Base-by-base conservation (phyloP, 2,113 vertebrate species). In the Rana temporaria region DNA sequence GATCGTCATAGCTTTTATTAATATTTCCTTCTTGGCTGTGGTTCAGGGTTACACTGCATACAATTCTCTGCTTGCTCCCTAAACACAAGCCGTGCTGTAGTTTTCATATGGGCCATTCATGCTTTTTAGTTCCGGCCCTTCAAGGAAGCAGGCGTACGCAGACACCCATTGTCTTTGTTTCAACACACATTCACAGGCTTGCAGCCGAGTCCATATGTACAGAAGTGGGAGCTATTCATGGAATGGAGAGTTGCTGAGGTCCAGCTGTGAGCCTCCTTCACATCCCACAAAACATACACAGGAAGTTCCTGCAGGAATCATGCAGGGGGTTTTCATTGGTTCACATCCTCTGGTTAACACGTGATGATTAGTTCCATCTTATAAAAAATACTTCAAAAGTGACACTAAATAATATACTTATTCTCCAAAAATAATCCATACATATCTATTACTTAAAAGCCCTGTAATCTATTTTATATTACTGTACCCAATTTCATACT, bases 231-330 rank as follows among this genome's bases (percentile, higher is more conserved):
- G 38, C 57, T 62, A 64, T 81, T 81, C 7, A 72, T 81, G 69
- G n/a, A 70, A 56, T 32, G 2, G 53, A 68, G 59, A 18, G 30
- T 11, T 72, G 68, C 24, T 18, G 57, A 18, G 64, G 22, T 68
- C 77, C 77, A 68, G 64, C 77, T 79, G 77, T 22, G 19, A 71
- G 8, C 24, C 66, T 15, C 19, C 20, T 57, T n/a, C 55, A 55
- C 66, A 22, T 62, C 67, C 68, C 16, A 60, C 68, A 62, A 48
- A 52, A 62, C 34, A 81, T 72, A 64, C 79, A 72, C 79, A 81
- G 79, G 68, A 81, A 72, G 57, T 26, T 18, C 22, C 6, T 53
- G 55, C 8, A 62, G 59, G 60, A 17, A 24, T 32, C 55, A 32
- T 66, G 26, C 38, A 34, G 57, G 26, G 18, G 38, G 55, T 22